Evolutionary conservation across 2,797 vertebrate species (phyloP).

Genomic region (Galagoides demidoff): DNA sequence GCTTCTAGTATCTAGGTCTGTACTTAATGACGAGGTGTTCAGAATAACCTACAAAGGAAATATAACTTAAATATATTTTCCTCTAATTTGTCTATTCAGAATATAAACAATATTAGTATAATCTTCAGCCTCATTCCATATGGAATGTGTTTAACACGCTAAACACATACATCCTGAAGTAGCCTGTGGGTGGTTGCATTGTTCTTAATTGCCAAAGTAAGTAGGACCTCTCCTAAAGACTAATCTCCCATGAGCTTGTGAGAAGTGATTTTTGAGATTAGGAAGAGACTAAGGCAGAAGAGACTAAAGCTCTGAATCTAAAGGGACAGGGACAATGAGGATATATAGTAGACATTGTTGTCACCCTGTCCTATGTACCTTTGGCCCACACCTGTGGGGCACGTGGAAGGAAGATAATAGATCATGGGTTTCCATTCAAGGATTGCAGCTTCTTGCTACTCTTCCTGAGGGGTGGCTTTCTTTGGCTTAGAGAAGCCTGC

Average conservation of each 20-base stretch:
- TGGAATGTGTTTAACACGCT: background rate
- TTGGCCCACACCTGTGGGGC: background rate
- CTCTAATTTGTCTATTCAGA: background rate
- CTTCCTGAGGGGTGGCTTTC: background rate
- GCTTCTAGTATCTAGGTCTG: background rate
- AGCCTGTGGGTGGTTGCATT: background rate
- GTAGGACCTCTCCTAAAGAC: background rate
- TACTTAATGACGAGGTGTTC: background rate
- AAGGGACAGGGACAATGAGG: background rate
- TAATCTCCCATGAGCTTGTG: background rate
- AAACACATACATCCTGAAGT: background rate
- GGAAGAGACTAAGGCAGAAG: background rate
- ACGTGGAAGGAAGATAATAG: background rate
- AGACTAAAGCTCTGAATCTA: background rate
- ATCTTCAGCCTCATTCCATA: background rate
- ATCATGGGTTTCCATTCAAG: background rate
- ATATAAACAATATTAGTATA: background rate
- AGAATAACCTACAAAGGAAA: background rate
- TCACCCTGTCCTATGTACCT: too few species aligned
- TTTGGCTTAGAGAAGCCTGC: background rate
- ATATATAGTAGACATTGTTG: too few species aligned
- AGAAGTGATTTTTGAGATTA: background rate
- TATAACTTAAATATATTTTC: background rate
- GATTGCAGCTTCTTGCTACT: background rate
- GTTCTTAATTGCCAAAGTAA: background rate